These are phyloP conservation scores for Helicolenus hilgendorfi DNA, from an alignment of 2,797 vertebrate species.

Conservation along the genomic window DNA sequence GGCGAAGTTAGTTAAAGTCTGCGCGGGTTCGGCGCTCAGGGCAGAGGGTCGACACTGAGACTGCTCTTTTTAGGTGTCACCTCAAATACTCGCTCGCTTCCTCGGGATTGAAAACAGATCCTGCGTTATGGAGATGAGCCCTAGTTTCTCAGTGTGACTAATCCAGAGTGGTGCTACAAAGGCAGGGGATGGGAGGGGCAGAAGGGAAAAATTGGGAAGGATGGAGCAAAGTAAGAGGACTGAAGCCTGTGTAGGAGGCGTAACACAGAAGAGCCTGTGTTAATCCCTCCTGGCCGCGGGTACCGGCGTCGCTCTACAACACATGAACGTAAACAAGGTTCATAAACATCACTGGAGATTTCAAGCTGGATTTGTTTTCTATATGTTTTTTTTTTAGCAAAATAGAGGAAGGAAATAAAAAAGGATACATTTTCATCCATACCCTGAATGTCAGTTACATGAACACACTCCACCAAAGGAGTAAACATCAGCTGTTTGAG, in stretches of 20 bases:
- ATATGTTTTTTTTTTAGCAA: neutral
- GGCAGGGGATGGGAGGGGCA: conserved; percentile 24
- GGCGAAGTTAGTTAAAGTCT: neutral
- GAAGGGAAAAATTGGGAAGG: conserved; percentile 64
- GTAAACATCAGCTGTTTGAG: neutral
- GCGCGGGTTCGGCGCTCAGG: neutral
- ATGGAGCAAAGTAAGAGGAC: conserved; percentile 66
- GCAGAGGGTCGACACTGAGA: neutral
- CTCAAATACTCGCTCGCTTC: conserved; percentile 71
- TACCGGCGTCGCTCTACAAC: conserved; percentile 35
- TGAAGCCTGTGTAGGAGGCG: conserved; percentile 80
- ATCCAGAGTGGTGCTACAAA: conserved; percentile 75
- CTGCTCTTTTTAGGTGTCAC: conserved; percentile 58
- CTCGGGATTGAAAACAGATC: conserved; percentile 81
- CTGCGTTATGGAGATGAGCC: conserved; percentile 87
- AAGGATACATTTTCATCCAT: neutral
- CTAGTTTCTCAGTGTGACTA: conserved; percentile 84
- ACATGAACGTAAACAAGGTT: conserved; percentile 31
- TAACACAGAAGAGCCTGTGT: conserved; percentile 67
- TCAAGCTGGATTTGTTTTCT: neutral
- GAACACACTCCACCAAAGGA: neutral
- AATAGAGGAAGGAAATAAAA: neutral
- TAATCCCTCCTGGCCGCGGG: conserved; percentile 70
- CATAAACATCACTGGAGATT: neutral
- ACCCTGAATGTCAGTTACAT: neutral